Base-by-base conservation (phyloP, 2,113 vertebrate genomes). In the Gambusia affinis region DNA sequence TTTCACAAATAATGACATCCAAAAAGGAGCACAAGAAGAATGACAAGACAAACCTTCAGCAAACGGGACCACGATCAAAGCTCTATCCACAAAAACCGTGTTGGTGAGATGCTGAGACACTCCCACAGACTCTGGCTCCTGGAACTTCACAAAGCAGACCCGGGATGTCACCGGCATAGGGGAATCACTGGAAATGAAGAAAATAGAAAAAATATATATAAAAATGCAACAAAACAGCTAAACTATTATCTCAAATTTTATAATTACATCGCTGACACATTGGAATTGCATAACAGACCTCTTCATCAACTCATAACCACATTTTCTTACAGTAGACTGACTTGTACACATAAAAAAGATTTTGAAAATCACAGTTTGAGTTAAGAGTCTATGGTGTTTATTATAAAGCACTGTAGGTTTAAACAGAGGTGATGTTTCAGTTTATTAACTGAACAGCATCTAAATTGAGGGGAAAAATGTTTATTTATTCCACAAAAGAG, bases 91-190 rank as follows among this genome's bases (percentile, higher is more conserved):
- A 95, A 99, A 99, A 69, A 99, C 97, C 72, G 98, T 99, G 94
- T 99, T 99, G 85, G 98, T 99, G 94, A 99, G 95, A 77, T 99
- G 98, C 88, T 99, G 98, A 77, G 97, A 97, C 93, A 99, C 97
- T 79, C 97, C 97, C 47, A 98, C 97, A 0, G 97, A 98, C 92
- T 99, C 97, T 0, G 96, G 92, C 86, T 99, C 97, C 84, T 95
- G 96, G 95, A 99, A 99, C 96, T 98, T 98, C 95, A 98, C 97
- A 94, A 99, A 99, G 94, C 98, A 99, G 78, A 99, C 98, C 63
- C 98, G 95, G 1, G 98, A 99, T 3, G 98, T 97, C 77, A 99
- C 97, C 4, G 97, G 97, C 96, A 99, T 96, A 75, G 95, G 96
- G 61, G 97, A 99, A 73, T 99, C 97, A 95, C 98, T 99, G 70